Percentiles rank a stretch among this genome's conserved stretches.
Conservation (phyloP, 2,888 invertebrate genomes). For the Harpalus rufipes region DNA sequence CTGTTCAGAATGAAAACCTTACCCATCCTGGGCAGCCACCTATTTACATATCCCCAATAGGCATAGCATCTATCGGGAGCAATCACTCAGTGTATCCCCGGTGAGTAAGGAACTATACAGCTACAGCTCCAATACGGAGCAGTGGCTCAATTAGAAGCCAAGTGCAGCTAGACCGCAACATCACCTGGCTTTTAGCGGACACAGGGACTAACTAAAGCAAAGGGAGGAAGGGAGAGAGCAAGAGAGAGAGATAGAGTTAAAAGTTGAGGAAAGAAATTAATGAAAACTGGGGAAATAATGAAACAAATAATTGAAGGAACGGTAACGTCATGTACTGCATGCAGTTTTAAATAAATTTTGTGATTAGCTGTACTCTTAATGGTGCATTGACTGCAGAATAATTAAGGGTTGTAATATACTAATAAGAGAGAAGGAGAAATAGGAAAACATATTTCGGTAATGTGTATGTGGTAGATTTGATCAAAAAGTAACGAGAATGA, state of each 20-base stretch:
- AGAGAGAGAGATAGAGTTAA: too few relatives aligned
- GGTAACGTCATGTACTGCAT: too few relatives aligned
- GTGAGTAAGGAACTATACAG: not conserved
- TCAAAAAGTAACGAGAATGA: too few relatives aligned
- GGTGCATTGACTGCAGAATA: not conserved
- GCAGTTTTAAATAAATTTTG: too few relatives aligned
- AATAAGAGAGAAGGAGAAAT: too few relatives aligned
- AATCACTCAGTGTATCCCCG: not conserved
- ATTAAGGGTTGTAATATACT: not conserved
- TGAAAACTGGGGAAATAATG: too few relatives aligned
- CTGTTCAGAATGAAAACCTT: too few relatives aligned
- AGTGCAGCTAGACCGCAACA: slow-evolving; percentile 39
- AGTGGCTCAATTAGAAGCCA: slow-evolving; percentile 16
- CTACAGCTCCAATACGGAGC: not conserved
- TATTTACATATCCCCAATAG: not conserved
- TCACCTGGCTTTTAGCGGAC: slow-evolving; percentile 40
- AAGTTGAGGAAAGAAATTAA: too few relatives aligned
- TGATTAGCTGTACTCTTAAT: not conserved
- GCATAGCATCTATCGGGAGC: not conserved
- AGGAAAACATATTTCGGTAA: too few relatives aligned
- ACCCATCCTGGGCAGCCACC: not conserved
- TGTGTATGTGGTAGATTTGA: too few relatives aligned
- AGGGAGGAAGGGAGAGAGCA: too few relatives aligned
- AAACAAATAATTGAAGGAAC: too few relatives aligned
- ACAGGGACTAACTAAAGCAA: not conserved